Percentiles rank a stretch among this genome's conserved stretches.
Conservation (phyloP, 2,888 invertebrate species). For the Lepidochrysops patricia region DNA sequence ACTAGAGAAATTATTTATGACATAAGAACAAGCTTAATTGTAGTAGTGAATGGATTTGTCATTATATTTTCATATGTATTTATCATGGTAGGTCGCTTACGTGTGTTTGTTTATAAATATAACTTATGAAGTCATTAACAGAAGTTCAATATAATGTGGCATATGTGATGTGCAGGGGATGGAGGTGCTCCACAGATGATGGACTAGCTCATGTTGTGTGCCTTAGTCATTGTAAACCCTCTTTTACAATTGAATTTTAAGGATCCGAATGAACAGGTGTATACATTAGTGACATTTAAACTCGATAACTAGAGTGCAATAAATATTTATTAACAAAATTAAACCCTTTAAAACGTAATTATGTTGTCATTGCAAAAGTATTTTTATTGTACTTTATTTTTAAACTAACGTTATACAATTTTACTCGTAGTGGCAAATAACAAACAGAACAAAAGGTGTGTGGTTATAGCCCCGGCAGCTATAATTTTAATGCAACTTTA, state of each 20-base stretch:
- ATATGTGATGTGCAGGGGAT: conserved; percentile 23
- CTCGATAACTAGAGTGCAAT: conserved; percentile 52
- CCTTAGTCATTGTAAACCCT: conserved; percentile 43
- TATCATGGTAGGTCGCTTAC: conserved; percentile 65
- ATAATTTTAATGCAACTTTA: not conserved
- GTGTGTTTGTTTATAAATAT: conserved; percentile 67
- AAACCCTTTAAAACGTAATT: conserved; percentile 23
- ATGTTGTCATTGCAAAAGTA: conserved; percentile 18
- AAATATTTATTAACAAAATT: conserved; percentile 51
- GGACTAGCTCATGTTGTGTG: conserved; percentile 51
- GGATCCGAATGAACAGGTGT: conserved; percentile 21
- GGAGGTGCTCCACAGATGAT: conserved; percentile 42
- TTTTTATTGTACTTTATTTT: conserved; percentile 22
- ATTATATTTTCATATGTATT: conserved; percentile 73
- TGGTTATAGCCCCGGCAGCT: conserved; percentile 27
- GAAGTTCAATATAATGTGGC: conserved; percentile 22
- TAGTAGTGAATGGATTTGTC: conserved; percentile 53
- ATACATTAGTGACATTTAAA: conserved; percentile 19
- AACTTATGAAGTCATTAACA: conserved; percentile 50
- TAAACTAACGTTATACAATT: conserved; percentile 53
- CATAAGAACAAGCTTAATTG: conserved; percentile 65
- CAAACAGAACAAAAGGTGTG: conserved; percentile 33
- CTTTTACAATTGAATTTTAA: conserved; percentile 32
- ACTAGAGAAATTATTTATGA: conserved; percentile 74
- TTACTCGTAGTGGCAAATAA: conserved; percentile 42